Base-by-base conservation (phyloP, 1,140 invertebrate genomes). In the Physella acuta region DNA sequence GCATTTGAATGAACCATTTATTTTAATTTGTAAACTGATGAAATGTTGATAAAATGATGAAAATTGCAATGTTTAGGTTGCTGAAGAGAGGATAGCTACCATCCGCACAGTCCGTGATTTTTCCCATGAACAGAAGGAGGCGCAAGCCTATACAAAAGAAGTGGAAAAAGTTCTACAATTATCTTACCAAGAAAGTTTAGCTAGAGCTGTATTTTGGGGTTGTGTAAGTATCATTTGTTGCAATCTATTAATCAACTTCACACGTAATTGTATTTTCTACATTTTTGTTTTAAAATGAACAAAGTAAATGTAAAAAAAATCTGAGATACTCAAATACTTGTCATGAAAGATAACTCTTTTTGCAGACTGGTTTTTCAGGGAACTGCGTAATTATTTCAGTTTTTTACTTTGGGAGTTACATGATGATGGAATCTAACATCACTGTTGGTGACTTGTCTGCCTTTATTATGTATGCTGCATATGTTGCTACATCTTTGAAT, bases 71-170 rank as follows among this genome's bases (percentile, higher is more conserved):
- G n/a, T n/a, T n/a, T n/a, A 88, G 84, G 81, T 88, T 24, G 94
- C 94, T 0, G 95, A 98, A 86, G 96, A 99, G 81, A 91, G 91
- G 76, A 92, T 99, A 53, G 90, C 92, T 31, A 98, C 97, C 81
- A 93, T 99, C 71, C 89, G 95, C 77, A 98, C 95, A 3, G 95
- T 99, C 0, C 92, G 96, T 85, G 90, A 91, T 1, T 97, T 98
- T 83, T 93, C 91, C 2, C 91, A 94, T 78, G 95, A 98, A 81
- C 74, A 87, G 3, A 89, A 88, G 72, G 96, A 98, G 87, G 88
- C 90, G 31, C 74, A 87, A 28, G 81, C 85, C 0, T 98, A 96
- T 78, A 86, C 86, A 58, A 75, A 83, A 0, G 90, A 91, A 76
- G 89, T 98, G 53, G 81, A 90, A 26, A 85, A 92, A 55, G 89